Evolutionary conservation across 2,888 invertebrate genomes (phyloP).

Genomic region (Parthenolecanium corni): DNA sequence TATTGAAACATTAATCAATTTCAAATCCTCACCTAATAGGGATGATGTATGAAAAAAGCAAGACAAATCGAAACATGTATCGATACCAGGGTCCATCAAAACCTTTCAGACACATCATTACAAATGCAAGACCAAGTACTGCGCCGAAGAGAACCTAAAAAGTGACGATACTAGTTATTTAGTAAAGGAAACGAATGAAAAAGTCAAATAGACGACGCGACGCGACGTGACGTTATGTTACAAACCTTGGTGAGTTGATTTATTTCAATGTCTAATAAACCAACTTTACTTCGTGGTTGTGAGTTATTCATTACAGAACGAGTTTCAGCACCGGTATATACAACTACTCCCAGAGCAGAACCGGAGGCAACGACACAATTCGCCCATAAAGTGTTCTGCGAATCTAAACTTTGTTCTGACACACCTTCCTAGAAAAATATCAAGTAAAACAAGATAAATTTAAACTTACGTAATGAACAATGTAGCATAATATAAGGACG

Average conservation of each 20-base stretch:
- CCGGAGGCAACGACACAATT: slow-evolving; percentile 97
- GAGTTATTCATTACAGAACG: slow-evolving; percentile 98
- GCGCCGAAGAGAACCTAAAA: slow-evolving; percentile 68
- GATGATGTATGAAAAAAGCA: slow-evolving; percentile 97
- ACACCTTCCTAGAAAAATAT: slow-evolving; percentile 47
- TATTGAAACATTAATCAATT: not conserved
- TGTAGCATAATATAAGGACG: too few species aligned
- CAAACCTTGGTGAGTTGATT: slow-evolving; percentile 85
- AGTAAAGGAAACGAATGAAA: too few species aligned
- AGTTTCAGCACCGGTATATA: slow-evolving; percentile 94
- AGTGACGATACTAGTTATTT: not conserved
- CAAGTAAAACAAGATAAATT: slow-evolving; percentile 3
- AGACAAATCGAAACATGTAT: slow-evolving; percentile 90
- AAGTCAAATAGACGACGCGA: too few species aligned
- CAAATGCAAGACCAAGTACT: slow-evolving; percentile 76
- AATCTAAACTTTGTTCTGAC: slow-evolving; percentile 70
- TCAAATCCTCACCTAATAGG: slow-evolving; percentile 68
- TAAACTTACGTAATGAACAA: not conserved
- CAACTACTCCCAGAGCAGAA: slow-evolving; percentile 84
- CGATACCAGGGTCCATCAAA: slow-evolving; percentile 93
- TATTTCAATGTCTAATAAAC: slow-evolving; percentile 87
- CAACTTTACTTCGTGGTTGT: slow-evolving; percentile 88
- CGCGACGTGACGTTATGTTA: too few species aligned
- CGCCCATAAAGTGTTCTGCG: slow-evolving; percentile 97
- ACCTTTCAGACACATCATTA: slow-evolving; percentile 94